Evolutionary conservation across 2,113 vertebrate species (phyloP).

Genomic region (Lophius piscatorius): DNA sequence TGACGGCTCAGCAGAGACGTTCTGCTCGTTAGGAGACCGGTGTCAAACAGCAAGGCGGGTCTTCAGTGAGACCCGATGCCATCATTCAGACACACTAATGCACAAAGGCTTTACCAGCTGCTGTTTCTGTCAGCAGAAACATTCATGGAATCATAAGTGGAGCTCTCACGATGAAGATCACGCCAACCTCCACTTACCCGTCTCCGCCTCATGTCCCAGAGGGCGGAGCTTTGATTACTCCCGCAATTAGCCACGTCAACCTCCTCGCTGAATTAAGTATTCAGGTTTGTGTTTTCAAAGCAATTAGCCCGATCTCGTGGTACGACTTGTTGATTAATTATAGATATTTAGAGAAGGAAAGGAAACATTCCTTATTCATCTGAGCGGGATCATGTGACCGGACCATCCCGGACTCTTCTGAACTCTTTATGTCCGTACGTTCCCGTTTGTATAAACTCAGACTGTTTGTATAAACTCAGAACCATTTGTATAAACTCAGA

Average conservation of each 20-base stretch:
- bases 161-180: slow-evolving; percentile 78
- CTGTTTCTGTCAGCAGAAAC: slow-evolving; percentile 69
- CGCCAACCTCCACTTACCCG: slow-evolving; percentile 86
- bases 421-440: slow-evolving; percentile 44
- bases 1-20: too few species aligned
- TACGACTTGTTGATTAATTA: slow-evolving; percentile 99
- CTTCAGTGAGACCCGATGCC: slow-evolving; percentile 56
- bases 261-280: slow-evolving; percentile 95
- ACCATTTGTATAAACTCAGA: too few species aligned
- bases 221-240: slow-evolving; percentile 95
- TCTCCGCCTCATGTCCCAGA: slow-evolving; percentile 89
- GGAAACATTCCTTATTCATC: slow-evolving; percentile 98
- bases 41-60: slow-evolving; percentile 36
- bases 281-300: slow-evolving; percentile 97
- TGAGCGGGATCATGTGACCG: slow-evolving; percentile 93
- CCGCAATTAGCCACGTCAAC: slow-evolving; percentile 95
- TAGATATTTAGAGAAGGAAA: slow-evolving; percentile 98
- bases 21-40: slow-evolving; percentile 5
- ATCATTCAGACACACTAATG: slow-evolving; percentile 67
- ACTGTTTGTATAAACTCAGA: too few species aligned
- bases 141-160: slow-evolving; percentile 75
- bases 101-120: slow-evolving; percentile 62
- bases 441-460: slow-evolving; percentile 52
- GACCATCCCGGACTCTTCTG: slow-evolving; percentile 88
- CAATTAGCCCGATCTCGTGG: slow-evolving; percentile 94